Evolutionary conservation across 1,140 invertebrate genomes (phyloP).

Genomic region (Alviniconcha marisindica): DNA sequence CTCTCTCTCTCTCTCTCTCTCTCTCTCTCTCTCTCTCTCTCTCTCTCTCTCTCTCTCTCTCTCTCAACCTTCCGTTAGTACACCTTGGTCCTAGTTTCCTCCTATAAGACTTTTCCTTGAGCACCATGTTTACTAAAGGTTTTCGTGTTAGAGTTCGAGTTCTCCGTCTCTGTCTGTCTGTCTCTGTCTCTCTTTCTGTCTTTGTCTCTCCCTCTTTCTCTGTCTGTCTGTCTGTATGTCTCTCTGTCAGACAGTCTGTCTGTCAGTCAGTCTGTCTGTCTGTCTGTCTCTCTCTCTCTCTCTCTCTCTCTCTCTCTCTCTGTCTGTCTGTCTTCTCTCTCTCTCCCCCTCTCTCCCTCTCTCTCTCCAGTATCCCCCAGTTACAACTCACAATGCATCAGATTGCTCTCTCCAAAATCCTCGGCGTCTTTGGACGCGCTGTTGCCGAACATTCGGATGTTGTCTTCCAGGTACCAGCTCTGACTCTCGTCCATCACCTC

Average conservation of each 20-base stretch:
- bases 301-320: slow-evolving; percentile 16
- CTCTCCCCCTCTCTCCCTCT: not conserved
- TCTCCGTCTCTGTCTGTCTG: not conserved
- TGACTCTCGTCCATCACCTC: slow-evolving; percentile 58
- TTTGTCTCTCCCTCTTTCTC: not conserved
- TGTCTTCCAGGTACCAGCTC: slow-evolving; percentile 63
- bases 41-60: too few species aligned
- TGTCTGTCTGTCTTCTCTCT: not conserved
- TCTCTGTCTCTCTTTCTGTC: not conserved
- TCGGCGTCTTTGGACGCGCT: slow-evolving; percentile 45
- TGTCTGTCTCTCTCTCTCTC: not conserved
- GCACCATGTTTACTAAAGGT: too few species aligned
- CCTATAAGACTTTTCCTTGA: too few species aligned
- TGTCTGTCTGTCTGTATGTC: not conserved
- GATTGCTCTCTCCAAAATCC: slow-evolving; percentile 59
- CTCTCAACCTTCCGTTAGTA: too few species aligned
- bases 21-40: too few species aligned
- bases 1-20: too few species aligned
- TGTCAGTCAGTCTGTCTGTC: not conserved
- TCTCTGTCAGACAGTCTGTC: not conserved
- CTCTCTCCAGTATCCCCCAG: not conserved
- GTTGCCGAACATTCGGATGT: slow-evolving; percentile 45
- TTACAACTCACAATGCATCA: slow-evolving; percentile 56
- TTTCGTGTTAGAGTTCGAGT: too few species aligned
- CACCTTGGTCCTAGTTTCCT: too few species aligned